Evolutionary conservation across 2,888 invertebrate genomes (phyloP), one percentile per base, ranked within the genome.

Genomic region (Nowickia ferox): DNA sequence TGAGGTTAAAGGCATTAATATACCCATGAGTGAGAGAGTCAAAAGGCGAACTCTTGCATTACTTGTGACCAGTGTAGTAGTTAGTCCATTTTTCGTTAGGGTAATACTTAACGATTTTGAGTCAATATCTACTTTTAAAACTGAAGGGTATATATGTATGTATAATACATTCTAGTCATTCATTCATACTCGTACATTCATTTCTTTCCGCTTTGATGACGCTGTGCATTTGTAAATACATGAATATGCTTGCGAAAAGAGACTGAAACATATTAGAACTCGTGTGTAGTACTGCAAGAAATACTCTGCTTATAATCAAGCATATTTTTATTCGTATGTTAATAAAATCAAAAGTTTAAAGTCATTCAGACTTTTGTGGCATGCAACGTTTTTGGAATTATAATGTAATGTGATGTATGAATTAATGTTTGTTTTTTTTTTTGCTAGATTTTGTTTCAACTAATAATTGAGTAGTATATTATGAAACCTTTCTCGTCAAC

Each of bases 201-300:
- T 74, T 81, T 66, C 57, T 61, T 81, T 66, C 65, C 66, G 57
- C 81, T 81, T 74, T 66, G 66, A 74, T 66, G 74, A 30, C 51
- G 30, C 44, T 74, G 66, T 51, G 19, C 51, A 68, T 74, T 81
- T 74, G 48, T 57, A 66, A 57, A 59, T 30, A 44, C 38, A 10
- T 38, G 42, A 30, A 30, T n/a, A 42, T 22, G 3, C 44, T 4
- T 11, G 9, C 19, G 38, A 57, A 61, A 30, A 51, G 19, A 40
- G 2, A 63, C 22, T 13, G 9, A 48, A 48, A 22, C 19, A 55
- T 48, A 66, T 77, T 66, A 66, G n/a, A 6, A 30, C 30, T 6
- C 30, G 30, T 30, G 30, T 55, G 38, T 9, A 13, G 6, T 17
- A n/a, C 17, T 46, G 17, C 51, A 53, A 63, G 22, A 71, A 57